A percentile compares a stretch with the other conserved stretches of the same genome.
Conservation (phyloP, 2,888 invertebrate species). For the Zygogramma bicolorata region DNA sequence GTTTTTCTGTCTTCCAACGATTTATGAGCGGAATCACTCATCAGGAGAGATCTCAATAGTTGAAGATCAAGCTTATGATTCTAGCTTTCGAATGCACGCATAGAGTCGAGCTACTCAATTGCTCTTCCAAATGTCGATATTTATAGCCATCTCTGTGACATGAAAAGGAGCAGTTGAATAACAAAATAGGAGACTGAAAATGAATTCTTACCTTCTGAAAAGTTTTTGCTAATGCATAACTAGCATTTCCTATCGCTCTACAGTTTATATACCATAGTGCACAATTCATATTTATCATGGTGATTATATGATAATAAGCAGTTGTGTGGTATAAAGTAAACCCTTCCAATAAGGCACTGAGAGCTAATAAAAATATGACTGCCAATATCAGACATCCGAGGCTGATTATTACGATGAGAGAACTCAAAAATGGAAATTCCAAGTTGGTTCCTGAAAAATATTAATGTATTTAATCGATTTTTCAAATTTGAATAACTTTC, state of each 20-base stretch:
- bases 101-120: no score
- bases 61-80: no score
- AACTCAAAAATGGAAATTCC: constrained; percentile 73
- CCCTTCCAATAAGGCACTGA: constrained; percentile 74
- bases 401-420: constrained; percentile 73
- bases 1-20: no score
- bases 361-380: constrained; percentile 71
- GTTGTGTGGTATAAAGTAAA: constrained; percentile 74
- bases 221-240: constrained; percentile 62
- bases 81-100: no score
- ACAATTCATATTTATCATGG: constrained; percentile 80
- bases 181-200: neutral
- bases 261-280: constrained; percentile 80
- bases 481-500: neutral
- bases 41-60: no score
- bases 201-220: constrained; percentile 59
- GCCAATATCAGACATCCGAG: constrained; percentile 74
- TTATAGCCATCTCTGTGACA: no score
- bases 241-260: constrained; percentile 74
- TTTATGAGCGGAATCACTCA: no score
- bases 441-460: constrained; percentile 72
- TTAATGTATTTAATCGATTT: neutral
- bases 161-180: no score
- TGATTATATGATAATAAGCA: constrained; percentile 76
- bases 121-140: no score